Conservation (phyloP, 2,113 vertebrate genomes). For the Isichthys henryi region DNA sequence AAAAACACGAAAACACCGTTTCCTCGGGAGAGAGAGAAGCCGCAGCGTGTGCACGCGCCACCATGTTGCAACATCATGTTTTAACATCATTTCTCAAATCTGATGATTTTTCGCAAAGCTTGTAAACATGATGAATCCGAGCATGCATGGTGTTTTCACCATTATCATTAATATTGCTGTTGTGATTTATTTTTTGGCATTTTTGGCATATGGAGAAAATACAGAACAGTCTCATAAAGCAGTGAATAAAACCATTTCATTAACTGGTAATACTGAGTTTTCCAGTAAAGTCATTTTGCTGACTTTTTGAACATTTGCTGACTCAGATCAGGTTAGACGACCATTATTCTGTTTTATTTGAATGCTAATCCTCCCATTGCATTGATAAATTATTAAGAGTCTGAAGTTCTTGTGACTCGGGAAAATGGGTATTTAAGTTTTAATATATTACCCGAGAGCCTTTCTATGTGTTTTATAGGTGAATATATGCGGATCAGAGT, state of each 20-base stretch:
- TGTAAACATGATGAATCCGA: neutral
- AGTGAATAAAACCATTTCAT: neutral
- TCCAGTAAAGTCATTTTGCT: neutral
- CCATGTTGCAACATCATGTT: no score
- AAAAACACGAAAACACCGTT: no score
- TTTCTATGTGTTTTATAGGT: neutral
- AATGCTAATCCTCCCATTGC: neutral
- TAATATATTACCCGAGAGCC: neutral
- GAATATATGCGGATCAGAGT: neutral
- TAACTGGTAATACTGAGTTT: neutral
- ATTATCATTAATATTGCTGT: neutral
- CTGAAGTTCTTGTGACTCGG: neutral
- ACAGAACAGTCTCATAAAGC: neutral
- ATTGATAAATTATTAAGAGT: neutral
- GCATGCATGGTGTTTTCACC: neutral
- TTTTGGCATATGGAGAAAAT: neutral
- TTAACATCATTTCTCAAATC: neutral
- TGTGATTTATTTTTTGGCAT: neutral
- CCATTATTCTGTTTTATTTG: neutral
- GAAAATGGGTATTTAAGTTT: slow-evolving; percentile 3
- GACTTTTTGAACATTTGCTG: neutral
- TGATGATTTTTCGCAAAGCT: neutral
- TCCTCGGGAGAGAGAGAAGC: no score
- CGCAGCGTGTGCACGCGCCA: no score
- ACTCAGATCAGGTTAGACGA: neutral